Evolutionary conservation across 2,113 vertebrate genomes (phyloP), one percentile per base, ranked within the genome.

Genomic region (Melanocharis versteri): DNA sequence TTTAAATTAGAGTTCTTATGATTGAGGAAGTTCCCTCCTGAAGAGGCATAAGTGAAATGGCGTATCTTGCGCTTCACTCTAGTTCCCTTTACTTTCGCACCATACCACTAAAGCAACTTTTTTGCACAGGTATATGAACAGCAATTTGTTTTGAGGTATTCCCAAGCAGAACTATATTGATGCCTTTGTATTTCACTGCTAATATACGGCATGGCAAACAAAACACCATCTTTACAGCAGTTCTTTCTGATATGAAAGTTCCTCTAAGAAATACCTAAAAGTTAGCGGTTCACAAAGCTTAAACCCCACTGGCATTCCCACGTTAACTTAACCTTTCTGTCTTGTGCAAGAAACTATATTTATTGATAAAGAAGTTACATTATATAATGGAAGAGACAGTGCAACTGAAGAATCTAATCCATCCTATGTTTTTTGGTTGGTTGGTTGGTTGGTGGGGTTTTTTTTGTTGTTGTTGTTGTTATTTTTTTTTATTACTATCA

Each of bases 1-100:
- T 83, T 40, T 15, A 82, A 53, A 35, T 57, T 24, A 47, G 23
- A 23, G 21, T 44, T 70, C 56, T 70, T 83, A 7, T 3, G 13
- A 91, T 58, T 89, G 93, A 95, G 94, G 95, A 97, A 97, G 94
- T 78, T 80, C 84, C 47, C 80, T 89, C 80, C 60, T 78, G 76
- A 89, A 78, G 91, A 77, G 62, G 62, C 30, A 47, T 0, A 5
- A 78, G 44, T 15, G 44, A 95, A 96, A 96, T 89, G 76, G 95
- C 47, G 31, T 28, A 93, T 28, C 35, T 87, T 35, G 26, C n/a
- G 16, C 54, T 77, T 47, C 54, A 24, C 33, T 47, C 2, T 5
- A 62, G 64, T 37, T 89, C 64, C 51, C 48, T 66, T 83, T 83
- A 24, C 30, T 93, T 91, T 58, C 7, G 31, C 35, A 73, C 28